Conservation (phyloP, 2,797 vertebrate species). For the Helarctos malayanus region DNA sequence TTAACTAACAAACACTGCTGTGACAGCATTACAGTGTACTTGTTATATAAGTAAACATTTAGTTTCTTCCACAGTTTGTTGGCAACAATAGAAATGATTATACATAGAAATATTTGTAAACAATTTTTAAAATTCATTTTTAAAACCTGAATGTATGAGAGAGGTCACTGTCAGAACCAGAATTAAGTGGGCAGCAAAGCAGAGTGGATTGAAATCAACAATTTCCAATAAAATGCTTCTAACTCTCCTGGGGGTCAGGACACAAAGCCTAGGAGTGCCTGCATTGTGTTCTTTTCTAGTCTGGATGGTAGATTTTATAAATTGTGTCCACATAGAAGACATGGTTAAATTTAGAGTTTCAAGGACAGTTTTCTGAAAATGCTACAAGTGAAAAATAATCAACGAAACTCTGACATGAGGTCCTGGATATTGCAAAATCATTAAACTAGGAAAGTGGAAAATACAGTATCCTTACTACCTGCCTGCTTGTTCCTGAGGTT, state of each 20-base stretch:
- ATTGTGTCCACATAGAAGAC: neutral
- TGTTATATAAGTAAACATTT: neutral
- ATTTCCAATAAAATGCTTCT: neutral
- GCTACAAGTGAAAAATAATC: neutral
- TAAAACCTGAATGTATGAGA: neutral
- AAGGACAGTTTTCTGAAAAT: slow-evolving; percentile 52
- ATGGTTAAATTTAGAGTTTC: neutral
- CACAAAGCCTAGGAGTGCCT: neutral
- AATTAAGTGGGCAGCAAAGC: neutral
- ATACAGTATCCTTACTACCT: neutral
- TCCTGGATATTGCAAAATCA: neutral
- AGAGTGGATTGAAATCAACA: neutral
- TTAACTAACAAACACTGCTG: neutral
- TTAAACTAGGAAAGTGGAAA: neutral
- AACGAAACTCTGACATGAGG: neutral
- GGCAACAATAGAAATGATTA: slow-evolving; percentile 11
- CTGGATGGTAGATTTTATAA: neutral
- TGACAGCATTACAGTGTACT: neutral
- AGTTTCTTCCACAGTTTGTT: neutral
- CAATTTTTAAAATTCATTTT: slow-evolving; percentile 21
- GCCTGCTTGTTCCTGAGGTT: neutral
- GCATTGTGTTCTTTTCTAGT: neutral
- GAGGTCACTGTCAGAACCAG: neutral
- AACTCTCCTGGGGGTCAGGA: neutral
- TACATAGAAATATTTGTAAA: neutral